Percentiles rank a stretch among this genome's conserved stretches.
Conservation (phyloP, 1,140 invertebrate species). For the Drosophila serrata region DNA sequence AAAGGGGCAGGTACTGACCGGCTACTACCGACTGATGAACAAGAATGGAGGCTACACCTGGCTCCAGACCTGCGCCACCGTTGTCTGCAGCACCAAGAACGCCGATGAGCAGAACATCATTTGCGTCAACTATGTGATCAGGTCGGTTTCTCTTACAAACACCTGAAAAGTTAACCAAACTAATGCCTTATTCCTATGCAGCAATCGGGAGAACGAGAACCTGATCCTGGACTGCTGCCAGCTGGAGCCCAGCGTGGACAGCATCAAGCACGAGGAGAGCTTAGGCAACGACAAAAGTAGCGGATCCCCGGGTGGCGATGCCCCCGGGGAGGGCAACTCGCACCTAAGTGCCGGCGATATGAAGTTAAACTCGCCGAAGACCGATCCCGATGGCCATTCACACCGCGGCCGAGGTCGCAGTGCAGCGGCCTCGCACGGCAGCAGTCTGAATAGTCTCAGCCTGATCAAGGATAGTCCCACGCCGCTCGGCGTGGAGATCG, state of each 20-base stretch:
- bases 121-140: conserved; percentile 95
- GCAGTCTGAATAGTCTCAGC: conserved; percentile 54
- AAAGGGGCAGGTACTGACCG: conserved; percentile 98
- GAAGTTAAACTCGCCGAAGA: conserved; percentile 72
- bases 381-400: conserved; percentile 70
- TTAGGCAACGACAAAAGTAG: conserved; percentile 93
- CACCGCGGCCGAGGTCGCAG: conserved; percentile 65
- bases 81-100: conserved; percentile 97
- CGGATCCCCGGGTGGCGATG: conserved; percentile 94
- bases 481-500: conserved; percentile 65
- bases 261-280: conserved; percentile 91
- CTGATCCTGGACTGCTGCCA: conserved; percentile 97
- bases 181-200: conserved; percentile 74
- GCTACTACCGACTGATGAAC: conserved; percentile 98
- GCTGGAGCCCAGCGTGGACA: conserved; percentile 91
- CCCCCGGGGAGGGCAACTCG: conserved; percentile 83
- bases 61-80: conserved; percentile 98
- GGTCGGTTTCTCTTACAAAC: conserved; percentile 35
- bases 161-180: no score
- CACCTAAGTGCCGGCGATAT: conserved; percentile 58
- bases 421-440: conserved; percentile 54
- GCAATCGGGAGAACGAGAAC: conserved; percentile 95
- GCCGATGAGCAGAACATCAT: conserved; percentile 98
- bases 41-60: conserved; percentile 98
- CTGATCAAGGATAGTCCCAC: conserved; percentile 77